Base-by-base conservation (phyloP, 2,888 invertebrate species). In the Ornithoptera alexandrae region DNA sequence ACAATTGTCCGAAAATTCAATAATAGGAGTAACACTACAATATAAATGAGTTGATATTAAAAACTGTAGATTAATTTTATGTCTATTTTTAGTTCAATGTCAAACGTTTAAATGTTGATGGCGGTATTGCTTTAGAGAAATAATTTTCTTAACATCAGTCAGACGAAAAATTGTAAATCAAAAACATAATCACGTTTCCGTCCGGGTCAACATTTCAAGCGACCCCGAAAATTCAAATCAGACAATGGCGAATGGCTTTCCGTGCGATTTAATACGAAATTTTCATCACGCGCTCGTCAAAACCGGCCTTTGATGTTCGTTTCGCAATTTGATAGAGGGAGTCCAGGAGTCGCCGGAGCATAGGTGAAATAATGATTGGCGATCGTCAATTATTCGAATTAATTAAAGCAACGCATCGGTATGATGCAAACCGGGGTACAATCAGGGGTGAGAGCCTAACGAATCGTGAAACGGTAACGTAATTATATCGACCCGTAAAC, bases 201-300 rank as follows among this genome's bases (percentile, higher is more conserved):
- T 58, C 22, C 58, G 62, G 39, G 1, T 15, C 20, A 58, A 12
- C 39, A 57, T 67, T 63, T n/a, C 53, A 60, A 63, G 56, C 39
- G 69, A 67, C 59, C 24, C 59, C 65, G 24, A 67, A 70, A 70
- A 63, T 63, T 67, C 59, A 53, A 63, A 70, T 70, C 63, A 58
- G 70, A 67, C 70, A 64, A 63, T 63, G 30, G 39, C 63, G 46
- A 70, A 67, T 64, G 62, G 67, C 66, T 70, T 70, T 70, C 67
- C 70, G 20, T 70, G 50, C 67, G 70, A 70, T 63, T 70, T 56
- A 67, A 70, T 70, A 50, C 67, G 59, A 66, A 70, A 70, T 70
- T 66, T 70, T 63, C 70, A 70, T 70, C 70, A 70, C 70, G 70
- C 63, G 42, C 60, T 62, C 59, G 42, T 67, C 67, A 67, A 66